Evolutionary conservation across 2,888 invertebrate genomes (phyloP).

Genomic region (Polydrusus pterygomalis): DNA sequence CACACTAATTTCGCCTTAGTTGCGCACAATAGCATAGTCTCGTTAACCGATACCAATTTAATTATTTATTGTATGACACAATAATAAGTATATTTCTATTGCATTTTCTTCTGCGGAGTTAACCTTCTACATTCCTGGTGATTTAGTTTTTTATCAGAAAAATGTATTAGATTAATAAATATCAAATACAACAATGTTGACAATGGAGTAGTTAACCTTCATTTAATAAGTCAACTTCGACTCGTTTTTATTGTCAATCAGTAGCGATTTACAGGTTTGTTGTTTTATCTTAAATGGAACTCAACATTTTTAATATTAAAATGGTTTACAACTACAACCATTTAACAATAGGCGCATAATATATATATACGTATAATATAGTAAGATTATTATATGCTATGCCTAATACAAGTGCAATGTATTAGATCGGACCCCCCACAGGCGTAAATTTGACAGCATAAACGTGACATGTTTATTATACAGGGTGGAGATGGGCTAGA

Average conservation of each 20-base stretch:
- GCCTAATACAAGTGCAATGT: too few relatives aligned
- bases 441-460: too few relatives aligned
- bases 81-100: conserved; percentile 34
- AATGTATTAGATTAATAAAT: conserved; percentile 37
- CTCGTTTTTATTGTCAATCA: conserved; percentile 36
- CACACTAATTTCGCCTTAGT: neutral
- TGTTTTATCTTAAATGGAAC: neutral
- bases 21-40: conserved; percentile 10
- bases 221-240: conserved; percentile 32
- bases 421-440: too few relatives aligned
- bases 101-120: conserved; percentile 39
- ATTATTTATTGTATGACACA: conserved; percentile 13
- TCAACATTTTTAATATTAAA: neutral
- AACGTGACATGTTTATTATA: too few relatives aligned
- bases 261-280: conserved; percentile 24
- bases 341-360: too few relatives aligned
- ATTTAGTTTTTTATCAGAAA: conserved; percentile 34
- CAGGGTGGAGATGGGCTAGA: too few relatives aligned
- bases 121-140: conserved; percentile 46
- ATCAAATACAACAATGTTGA: conserved; percentile 31
- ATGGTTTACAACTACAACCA: too few relatives aligned
- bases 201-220: conserved; percentile 49
- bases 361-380: too few relatives aligned
- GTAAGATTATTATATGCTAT: too few relatives aligned
- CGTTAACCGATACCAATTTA: conserved; percentile 4